These are phyloP conservation scores for Pseudoatta argentina DNA, from an alignment of 1,140 invertebrate genomes.

Conservation along the genomic window DNA sequence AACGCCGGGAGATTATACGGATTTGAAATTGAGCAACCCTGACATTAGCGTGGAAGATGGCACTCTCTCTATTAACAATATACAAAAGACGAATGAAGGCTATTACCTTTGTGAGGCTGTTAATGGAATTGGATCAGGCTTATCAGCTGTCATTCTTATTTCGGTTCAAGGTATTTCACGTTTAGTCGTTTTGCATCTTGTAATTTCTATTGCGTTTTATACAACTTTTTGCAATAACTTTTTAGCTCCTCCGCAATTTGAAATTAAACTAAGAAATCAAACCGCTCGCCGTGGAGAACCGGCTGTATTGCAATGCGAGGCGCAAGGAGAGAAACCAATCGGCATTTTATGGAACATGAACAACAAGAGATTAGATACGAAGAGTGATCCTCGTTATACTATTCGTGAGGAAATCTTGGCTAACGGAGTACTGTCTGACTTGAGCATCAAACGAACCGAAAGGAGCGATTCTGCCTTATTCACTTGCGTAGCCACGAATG, in stretches of 20 bases:
- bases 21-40: constrained; percentile 95
- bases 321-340: constrained; percentile 98
- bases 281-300: constrained; percentile 96
- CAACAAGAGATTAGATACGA: constrained; percentile 95
- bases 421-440: constrained; percentile 94
- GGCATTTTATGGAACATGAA: constrained; percentile 98
- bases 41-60: constrained; percentile 97
- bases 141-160: constrained; percentile 96
- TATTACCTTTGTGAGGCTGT: constrained; percentile 98
- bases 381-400: constrained; percentile 95
- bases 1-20: constrained; percentile 96
- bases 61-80: constrained; percentile 94
- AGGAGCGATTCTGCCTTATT: constrained; percentile 96
- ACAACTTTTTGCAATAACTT: constrained; percentile 69
- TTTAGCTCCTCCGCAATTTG: constrained; percentile 96
- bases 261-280: constrained; percentile 96
- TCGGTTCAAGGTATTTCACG: constrained; percentile 93
- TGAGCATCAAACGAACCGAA: constrained; percentile 96
- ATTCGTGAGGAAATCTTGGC: constrained; percentile 96
- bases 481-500: constrained; percentile 97
- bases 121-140: constrained; percentile 97
- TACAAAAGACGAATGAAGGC: constrained; percentile 96
- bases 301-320: constrained; percentile 96
- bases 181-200: not conserved
- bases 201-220: constrained; percentile 20